These are phyloP conservation scores for Cygnus buccinator DNA, from an alignment of 2,113 vertebrate genomes.

Conservation along the genomic window DNA sequence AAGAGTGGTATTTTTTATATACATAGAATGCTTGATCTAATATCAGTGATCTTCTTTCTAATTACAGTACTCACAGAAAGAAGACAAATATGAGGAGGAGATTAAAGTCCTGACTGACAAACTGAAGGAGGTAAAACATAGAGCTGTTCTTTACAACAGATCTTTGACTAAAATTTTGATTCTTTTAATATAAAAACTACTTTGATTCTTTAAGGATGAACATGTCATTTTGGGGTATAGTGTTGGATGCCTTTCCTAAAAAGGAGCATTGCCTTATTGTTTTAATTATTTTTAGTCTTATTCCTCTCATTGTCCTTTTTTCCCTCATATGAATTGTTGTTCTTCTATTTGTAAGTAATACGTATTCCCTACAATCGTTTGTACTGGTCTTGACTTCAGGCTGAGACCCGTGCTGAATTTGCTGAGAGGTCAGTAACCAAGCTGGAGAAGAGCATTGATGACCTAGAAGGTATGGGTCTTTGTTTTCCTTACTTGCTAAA, in stretches of 20 bases:
- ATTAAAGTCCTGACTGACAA: slow-evolving; percentile 99
- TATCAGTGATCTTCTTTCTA: slow-evolving; percentile 59
- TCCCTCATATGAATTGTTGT: not conserved
- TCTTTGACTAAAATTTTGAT: not conserved
- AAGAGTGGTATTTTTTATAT: not conserved
- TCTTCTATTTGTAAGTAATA: not conserved
- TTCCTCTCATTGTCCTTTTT: not conserved
- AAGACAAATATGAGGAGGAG: slow-evolving; percentile 99
- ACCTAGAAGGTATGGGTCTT: slow-evolving; percentile 93
- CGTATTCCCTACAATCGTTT: not conserved
- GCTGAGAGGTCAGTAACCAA: slow-evolving; percentile 99
- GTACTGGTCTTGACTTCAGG: slow-evolving; percentile 75
- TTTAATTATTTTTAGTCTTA: not conserved
- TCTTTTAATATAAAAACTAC: not conserved
- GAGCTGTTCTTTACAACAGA: not conserved
- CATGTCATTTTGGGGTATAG: not conserved
- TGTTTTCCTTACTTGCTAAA: not conserved
- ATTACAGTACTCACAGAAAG: slow-evolving; percentile 97
- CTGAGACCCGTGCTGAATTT: slow-evolving; percentile 98
- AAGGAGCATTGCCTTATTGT: not conserved
- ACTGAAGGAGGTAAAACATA: slow-evolving; percentile 93
- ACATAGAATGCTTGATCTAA: slow-evolving; percentile 22
- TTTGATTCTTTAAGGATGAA: not conserved
- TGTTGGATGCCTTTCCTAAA: not conserved
- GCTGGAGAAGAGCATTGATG: slow-evolving; percentile 99